These are phyloP conservation scores for Cotesia glomerata DNA, from an alignment of 1,140 invertebrate genomes.

Conservation along the genomic window DNA sequence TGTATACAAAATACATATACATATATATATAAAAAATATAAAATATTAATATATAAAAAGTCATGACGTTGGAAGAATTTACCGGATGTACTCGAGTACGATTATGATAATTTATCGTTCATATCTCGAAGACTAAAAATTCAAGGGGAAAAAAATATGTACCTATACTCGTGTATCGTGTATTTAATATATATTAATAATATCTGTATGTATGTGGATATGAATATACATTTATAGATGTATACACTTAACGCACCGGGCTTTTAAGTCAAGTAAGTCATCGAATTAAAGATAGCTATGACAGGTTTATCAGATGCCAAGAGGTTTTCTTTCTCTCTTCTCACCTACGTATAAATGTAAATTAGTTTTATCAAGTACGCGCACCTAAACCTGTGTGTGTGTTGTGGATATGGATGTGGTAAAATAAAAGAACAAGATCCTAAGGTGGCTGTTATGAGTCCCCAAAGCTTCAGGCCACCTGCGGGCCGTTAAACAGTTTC, in stretches of 20 bases:
- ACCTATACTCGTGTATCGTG: no score
- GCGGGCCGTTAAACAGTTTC: slow-evolving; percentile 50
- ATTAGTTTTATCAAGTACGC: slow-evolving; percentile 24
- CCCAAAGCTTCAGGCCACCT: slow-evolving; percentile 39
- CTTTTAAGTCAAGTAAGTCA: slow-evolving; percentile 43
- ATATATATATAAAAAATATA: neutral
- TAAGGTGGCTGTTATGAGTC: slow-evolving; percentile 23
- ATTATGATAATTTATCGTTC: slow-evolving; percentile 28
- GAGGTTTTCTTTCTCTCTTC: slow-evolving; percentile 17
- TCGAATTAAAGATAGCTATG: slow-evolving; percentile 47
- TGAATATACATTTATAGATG: no score
- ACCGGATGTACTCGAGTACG: slow-evolving; percentile 11
- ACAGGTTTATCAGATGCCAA: slow-evolving; percentile 53
- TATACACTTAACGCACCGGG: slow-evolving; percentile 14
- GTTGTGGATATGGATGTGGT: neutral
- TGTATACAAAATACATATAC: neutral
- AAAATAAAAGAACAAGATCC: slow-evolving; percentile 31
- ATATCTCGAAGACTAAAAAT: slow-evolving; percentile 1
- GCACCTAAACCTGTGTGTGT: neutral
- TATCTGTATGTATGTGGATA: no score
- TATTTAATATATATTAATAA: no score
- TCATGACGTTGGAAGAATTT: neutral
- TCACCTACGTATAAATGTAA: slow-evolving; percentile 33
- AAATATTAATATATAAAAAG: neutral
- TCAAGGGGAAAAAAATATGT: slow-evolving; percentile 8